These are phyloP conservation scores for Melangyna quadrimaculata DNA, from an alignment of 2,888 invertebrate species.

Conservation along the genomic window DNA sequence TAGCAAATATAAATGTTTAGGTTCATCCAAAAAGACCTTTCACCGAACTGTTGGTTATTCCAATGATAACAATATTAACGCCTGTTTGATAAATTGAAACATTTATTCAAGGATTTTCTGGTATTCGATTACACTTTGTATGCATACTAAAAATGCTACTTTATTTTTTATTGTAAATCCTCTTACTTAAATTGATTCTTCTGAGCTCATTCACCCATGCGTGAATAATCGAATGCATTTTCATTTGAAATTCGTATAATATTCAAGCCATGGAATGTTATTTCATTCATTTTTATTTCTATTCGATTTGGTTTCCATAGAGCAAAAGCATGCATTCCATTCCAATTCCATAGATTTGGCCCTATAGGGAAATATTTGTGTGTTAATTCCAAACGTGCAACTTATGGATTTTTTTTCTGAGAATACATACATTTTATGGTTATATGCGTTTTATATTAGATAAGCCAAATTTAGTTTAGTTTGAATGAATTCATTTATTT, in stretches of 20 bases:
- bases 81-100: neutral
- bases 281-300: neutral
- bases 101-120: neutral
- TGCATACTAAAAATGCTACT: neutral
- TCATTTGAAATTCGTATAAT: neutral
- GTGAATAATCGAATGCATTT: neutral
- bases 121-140: neutral
- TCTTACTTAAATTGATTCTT: neutral
- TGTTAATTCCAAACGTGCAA: neutral
- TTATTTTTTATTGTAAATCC: neutral
- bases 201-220: neutral
- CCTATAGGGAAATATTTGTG: neutral
- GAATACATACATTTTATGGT: too few species aligned
- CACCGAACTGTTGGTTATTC: neutral
- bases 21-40: too few species aligned
- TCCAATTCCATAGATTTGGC: neutral
- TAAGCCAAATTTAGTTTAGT: too few species aligned
- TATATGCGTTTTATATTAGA: too few species aligned
- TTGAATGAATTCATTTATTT: too few species aligned
- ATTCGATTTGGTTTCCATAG: neutral
- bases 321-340: neutral
- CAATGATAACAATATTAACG: neutral
- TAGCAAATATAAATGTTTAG: too few species aligned
- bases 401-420: neutral
- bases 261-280: neutral